phyloP scores from a whole-genome alignment of 2,113 vertebrate species.

The Amblyopsis rosae region DNA sequence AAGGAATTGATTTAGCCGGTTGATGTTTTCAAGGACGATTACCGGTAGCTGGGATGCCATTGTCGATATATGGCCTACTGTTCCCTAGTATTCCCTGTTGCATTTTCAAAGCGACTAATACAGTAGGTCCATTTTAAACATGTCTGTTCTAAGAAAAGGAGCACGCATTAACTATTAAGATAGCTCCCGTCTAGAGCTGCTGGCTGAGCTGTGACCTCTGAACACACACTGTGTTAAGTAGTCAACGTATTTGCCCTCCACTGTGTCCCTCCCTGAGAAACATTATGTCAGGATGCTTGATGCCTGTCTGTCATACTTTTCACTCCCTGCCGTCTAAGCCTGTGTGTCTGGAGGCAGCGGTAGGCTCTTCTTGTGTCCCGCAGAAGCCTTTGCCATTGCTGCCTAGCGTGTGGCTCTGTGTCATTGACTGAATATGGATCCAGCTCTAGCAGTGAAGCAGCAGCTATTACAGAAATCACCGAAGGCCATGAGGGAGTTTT shows the following conservation, averaged over 20 bases:
- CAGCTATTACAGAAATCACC: slow-evolving; percentile 61
- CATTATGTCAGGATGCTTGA: slow-evolving; percentile 38
- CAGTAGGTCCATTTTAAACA: slow-evolving; percentile 63
- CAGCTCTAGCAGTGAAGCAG: slow-evolving; percentile 42
- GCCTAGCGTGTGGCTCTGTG: slow-evolving; percentile 40
- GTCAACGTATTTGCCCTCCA: slow-evolving; percentile 12
- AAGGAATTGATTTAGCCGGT: slow-evolving; percentile 3
- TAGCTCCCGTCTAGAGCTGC: slow-evolving; percentile 24
- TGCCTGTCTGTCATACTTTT: slow-evolving; percentile 51
- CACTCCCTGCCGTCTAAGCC: slow-evolving; percentile 43
- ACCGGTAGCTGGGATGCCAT: slow-evolving; percentile 54
- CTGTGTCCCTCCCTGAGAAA: slow-evolving; percentile 8
- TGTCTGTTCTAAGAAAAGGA: slow-evolving; percentile 33
- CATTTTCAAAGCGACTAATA: slow-evolving; percentile 44
- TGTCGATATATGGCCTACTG: slow-evolving; percentile 52
- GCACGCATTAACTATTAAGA: slow-evolving; percentile 66
- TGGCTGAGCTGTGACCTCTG: slow-evolving; percentile 25
- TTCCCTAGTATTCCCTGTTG: slow-evolving; percentile 32
- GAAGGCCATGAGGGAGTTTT: slow-evolving; percentile 41
- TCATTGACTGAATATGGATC: slow-evolving; percentile 68
- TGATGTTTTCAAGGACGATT: slow-evolving; percentile 48
- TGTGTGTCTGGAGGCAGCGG: slow-evolving; percentile 32
- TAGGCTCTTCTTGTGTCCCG: slow-evolving; percentile 52
- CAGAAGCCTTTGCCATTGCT: slow-evolving; percentile 45
- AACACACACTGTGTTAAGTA: slow-evolving; percentile 16